A percentile compares a stretch with the other conserved stretches of the same genome.
Evolutionary conservation across 2,113 vertebrate genomes (phyloP).

Genomic region (Brachyhypopomus gauderio): DNA sequence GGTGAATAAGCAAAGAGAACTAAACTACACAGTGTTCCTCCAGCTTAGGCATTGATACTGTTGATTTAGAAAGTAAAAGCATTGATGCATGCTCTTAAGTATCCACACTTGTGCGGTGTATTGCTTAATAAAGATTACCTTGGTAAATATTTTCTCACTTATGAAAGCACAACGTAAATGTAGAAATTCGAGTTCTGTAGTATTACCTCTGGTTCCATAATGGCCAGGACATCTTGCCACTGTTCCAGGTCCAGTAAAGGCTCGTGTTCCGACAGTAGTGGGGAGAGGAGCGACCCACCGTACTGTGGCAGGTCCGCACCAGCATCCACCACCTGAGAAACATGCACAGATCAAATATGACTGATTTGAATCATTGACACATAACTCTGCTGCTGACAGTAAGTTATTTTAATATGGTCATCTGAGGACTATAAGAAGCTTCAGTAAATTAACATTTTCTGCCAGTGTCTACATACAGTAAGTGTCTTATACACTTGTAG

Average conservation of each 20-base stretch:
- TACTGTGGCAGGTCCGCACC: slow-evolving; percentile 59
- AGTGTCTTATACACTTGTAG: no score
- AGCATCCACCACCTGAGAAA: slow-evolving; percentile 69
- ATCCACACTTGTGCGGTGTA: no score
- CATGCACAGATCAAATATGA: slow-evolving; percentile 37
- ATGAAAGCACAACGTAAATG: no score
- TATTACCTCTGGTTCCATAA: slow-evolving; percentile 90
- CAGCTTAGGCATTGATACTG: neutral
- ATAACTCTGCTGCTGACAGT: no score
- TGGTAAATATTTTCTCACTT: no score
- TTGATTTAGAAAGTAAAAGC: neutral
- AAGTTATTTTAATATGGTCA: no score
- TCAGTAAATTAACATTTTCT: no score
- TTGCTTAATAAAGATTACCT: no score
- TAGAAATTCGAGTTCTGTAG: neutral
- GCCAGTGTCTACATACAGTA: no score
- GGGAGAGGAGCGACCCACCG: slow-evolving; percentile 69
- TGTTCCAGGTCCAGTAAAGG: slow-evolving; percentile 84
- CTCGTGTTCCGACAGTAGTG: slow-evolving; percentile 72
- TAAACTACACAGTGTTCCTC: neutral
- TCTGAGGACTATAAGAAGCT: no score
- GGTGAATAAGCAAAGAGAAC: neutral
- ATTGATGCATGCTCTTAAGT: neutral
- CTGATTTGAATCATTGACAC: no score
- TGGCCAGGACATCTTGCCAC: slow-evolving; percentile 93